A percentile compares a stretch with the other conserved stretches of the same genome.
These are phyloP conservation scores for Sciaenops ocellatus DNA, from an alignment of 2,797 vertebrate species.

Conservation along the genomic window DNA sequence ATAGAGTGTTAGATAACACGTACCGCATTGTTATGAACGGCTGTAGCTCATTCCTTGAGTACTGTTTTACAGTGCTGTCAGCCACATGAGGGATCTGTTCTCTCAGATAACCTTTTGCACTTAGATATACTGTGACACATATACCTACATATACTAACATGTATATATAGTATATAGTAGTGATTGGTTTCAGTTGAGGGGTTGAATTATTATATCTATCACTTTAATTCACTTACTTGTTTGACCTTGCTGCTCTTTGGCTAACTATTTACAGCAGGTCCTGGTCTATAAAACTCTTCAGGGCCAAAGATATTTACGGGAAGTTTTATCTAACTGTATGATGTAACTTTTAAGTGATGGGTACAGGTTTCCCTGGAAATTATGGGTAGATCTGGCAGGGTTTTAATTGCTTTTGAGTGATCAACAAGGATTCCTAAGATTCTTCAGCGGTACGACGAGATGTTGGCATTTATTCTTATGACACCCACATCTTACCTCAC, in stretches of 20 bases:
- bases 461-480: not conserved
- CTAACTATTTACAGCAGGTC: not conserved
- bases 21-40: not conserved
- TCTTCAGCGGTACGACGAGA: not conserved
- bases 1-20: not conserved
- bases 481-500: not conserved
- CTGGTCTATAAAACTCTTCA: not conserved
- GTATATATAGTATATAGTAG: not conserved
- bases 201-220: not conserved
- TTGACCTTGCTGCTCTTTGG: not conserved
- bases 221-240: not conserved
- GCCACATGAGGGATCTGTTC: not conserved
- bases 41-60: constrained; percentile 8
- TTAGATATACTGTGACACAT: not conserved
- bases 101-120: constrained; percentile 4
- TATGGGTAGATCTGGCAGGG: not conserved
- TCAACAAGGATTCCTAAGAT: not conserved
- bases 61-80: not conserved
- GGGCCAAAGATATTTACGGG: not conserved
- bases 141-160: not conserved
- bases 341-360: not conserved
- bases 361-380: not conserved
- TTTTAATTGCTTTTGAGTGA: too few species aligned
- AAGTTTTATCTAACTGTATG: too few species aligned
- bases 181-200: not conserved